Base-by-base conservation (phyloP, 2,888 invertebrate genomes). In the Cantharis flavilabris region DNA sequence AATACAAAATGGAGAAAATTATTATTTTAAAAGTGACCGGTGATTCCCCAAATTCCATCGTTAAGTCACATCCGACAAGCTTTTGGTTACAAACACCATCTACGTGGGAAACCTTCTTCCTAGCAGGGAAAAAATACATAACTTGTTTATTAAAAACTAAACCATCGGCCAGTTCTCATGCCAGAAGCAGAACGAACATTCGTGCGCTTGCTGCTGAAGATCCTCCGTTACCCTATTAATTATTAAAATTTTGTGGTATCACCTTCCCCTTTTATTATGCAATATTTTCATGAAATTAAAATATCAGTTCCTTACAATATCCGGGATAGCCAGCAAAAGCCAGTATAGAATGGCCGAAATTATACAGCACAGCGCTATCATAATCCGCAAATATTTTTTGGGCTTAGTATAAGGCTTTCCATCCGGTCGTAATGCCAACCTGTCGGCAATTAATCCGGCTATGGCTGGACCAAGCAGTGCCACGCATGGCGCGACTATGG, bases 381-480 rank as follows among this genome's bases (percentile, higher is more conserved):
- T 90, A 67, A 93, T 88, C 9, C 95, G 90, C 70, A 95, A 88
- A 76, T 93, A 91, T 80, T 92, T 91, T 13, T 95, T 95, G 13
- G 92, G 87, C 84, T 87, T 88, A 76, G 86, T 87, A 70, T 86
- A 84, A 28, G 84, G 84, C 14, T 86, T 84, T 11, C 86, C 86
- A 49, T 86, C 84, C 49, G 85, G 86, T 16, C 87, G 86, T 81
- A 84, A 89, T 79, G 92, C 93, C 84, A 90, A 90, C 89, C 92
- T 92, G 88, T 97, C 97, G 70, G 96, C 94, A 78, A 97, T 88
- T 5, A 94, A 94, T 69, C 95, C 96, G 9, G 93, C 92, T 33
- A 96, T 87, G 2, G 95, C 89, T 0, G 97, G 96, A 0, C 96
- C 95, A 69, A 97, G 87, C 75, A 96, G 90, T 3, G 96, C 94